A percentile compares a stretch with the other conserved stretches of the same genome.
Conservation (phyloP, 2,797 vertebrate species). For the Aeoliscus strigatus region DNA sequence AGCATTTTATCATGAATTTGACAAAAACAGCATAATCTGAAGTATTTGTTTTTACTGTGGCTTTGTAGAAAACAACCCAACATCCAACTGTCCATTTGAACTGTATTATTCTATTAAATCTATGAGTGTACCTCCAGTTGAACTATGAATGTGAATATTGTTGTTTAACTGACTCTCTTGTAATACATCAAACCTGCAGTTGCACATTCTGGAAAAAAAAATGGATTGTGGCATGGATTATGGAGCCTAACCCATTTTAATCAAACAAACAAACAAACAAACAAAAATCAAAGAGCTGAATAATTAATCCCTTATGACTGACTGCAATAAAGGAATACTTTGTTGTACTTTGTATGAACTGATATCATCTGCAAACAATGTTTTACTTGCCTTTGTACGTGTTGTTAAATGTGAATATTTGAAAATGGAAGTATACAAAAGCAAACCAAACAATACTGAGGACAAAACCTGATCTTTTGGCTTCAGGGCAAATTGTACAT, state of each 20-base stretch:
- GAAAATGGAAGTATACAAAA: conserved; percentile 15
- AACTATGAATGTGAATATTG: no score
- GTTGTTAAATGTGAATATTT: conserved; percentile 10
- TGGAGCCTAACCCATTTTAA: no score
- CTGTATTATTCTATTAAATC: no score
- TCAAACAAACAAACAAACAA: no score
- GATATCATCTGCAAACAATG: conserved; percentile 13
- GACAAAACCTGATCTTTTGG: conserved; percentile 21
- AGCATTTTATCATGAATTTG: not conserved
- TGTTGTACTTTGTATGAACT: not conserved
- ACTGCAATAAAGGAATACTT: no score
- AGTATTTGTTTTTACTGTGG: not conserved
- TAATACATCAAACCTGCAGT: not conserved
- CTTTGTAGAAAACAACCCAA: no score
- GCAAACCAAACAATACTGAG: conserved; percentile 21
- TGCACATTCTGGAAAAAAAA: not conserved
- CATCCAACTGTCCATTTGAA: no score
- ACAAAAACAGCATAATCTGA: not conserved
- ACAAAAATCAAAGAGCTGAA: no score
- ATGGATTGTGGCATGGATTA: not conserved
- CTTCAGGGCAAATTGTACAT: conserved; percentile 10
- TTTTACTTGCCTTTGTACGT: not conserved
- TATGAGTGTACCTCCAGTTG: no score
- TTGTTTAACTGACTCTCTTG: not conserved
- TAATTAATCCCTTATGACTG: no score